Evolutionary conservation across 2,113 vertebrate genomes (phyloP).

Genomic region (Python bivittatus): DNA sequence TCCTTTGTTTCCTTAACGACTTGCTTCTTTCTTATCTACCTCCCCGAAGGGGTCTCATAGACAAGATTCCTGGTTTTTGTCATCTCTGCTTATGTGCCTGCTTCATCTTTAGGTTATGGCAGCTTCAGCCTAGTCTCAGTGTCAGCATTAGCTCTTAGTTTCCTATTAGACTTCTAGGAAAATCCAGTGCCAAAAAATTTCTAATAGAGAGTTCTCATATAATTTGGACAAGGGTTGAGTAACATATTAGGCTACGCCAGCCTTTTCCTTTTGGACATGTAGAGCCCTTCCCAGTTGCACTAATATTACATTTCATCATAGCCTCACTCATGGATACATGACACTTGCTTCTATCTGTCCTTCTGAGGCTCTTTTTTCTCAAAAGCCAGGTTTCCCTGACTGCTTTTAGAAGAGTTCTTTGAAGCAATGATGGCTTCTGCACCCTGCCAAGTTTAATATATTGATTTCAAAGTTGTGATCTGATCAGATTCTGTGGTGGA

Average conservation of each 20-base stretch:
- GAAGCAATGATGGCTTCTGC: neutral
- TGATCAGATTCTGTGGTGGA: neutral
- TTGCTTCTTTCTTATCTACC: too few species aligned
- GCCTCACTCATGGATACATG: neutral
- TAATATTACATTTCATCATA: neutral
- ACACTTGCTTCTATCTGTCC: neutral
- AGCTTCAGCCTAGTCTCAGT: too few species aligned
- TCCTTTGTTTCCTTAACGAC: too few species aligned
- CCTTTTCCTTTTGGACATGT: neutral
- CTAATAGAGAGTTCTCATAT: neutral
- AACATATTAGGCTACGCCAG: neutral
- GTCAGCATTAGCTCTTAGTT: too few species aligned
- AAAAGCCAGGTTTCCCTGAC: neutral
- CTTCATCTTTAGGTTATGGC: too few species aligned
- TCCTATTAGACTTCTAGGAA: too few species aligned
- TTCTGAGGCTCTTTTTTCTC: neutral
- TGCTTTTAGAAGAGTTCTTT: neutral
- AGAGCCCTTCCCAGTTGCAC: neutral
- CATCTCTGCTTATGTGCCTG: too few species aligned
- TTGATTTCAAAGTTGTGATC: neutral
- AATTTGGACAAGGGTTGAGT: neutral
- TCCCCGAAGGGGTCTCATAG: too few species aligned
- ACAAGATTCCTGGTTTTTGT: too few species aligned
- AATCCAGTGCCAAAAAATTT: neutral
- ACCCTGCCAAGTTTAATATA: neutral